A percentile compares a stretch with the other conserved stretches of the same genome.
phyloP scores from a whole-genome alignment of 2,113 vertebrate genomes.

The Candoia aspera region DNA sequence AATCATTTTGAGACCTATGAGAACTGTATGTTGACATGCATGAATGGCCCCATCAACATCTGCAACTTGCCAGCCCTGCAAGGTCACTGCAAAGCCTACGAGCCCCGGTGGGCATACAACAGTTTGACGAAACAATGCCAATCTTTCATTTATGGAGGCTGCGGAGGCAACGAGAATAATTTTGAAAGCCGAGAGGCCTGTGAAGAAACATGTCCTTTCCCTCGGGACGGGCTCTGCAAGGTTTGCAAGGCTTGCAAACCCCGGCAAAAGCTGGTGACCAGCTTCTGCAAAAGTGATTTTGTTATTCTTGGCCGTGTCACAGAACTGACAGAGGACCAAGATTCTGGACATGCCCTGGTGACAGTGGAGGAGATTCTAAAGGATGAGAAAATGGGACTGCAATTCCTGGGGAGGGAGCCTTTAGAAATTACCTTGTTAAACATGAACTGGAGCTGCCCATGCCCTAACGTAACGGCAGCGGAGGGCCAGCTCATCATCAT shows the following conservation, averaged over 20 bases:
- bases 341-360: conserved; percentile 87
- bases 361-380: conserved; percentile 93
- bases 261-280: conserved; percentile 90
- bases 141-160: conserved; percentile 93
- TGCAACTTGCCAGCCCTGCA: conserved; percentile 88
- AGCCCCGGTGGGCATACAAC: conserved; percentile 93
- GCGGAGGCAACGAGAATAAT: conserved; percentile 95
- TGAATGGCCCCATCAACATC: conserved; percentile 81
- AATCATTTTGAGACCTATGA: conserved; percentile 87
- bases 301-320: conserved; percentile 89
- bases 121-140: conserved; percentile 83
- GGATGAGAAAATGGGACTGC: conserved; percentile 97
- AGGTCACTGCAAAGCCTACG: conserved; percentile 92
- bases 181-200: conserved; percentile 93
- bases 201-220: conserved; percentile 91
- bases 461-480: conserved; percentile 89
- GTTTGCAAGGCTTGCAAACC: conserved; percentile 90
- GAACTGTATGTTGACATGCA: conserved; percentile 88
- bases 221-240: conserved; percentile 85
- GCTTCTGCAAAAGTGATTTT: conserved; percentile 95
- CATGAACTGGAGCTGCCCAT: conserved; percentile 95
- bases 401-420: conserved; percentile 89
- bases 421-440: conserved; percentile 92
- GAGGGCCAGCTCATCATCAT: conserved; percentile 93
- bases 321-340: conserved; percentile 87